Evolutionary conservation across 2,888 invertebrate genomes (phyloP).

Genomic region (Tachina lurida): DNA sequence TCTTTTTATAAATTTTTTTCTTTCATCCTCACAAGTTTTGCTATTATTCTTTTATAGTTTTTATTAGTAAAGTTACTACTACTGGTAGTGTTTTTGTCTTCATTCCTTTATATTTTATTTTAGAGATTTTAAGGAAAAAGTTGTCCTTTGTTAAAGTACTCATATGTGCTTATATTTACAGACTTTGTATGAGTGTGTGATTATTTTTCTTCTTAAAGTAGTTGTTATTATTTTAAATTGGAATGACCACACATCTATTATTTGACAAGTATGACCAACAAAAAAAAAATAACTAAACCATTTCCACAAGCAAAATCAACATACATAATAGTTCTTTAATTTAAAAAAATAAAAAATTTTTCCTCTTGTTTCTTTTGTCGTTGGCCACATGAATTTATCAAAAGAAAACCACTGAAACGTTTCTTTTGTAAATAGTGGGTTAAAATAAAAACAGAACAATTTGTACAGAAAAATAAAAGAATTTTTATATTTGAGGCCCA

Average conservation of each 20-base stretch:
- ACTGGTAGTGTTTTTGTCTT: not conserved
- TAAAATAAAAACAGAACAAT: not conserved
- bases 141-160: constrained; percentile 13
- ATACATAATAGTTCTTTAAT: constrained; percentile 57
- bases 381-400: constrained; percentile 1
- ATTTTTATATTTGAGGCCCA: not conserved
- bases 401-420: constrained; percentile 3
- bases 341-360: constrained; percentile 2
- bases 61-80: constrained; percentile 48
- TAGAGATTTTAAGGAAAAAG: not conserved
- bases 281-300: constrained; percentile 36
- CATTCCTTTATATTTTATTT: constrained; percentile 16
- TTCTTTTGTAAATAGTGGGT: not conserved
- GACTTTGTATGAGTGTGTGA: constrained; percentile 4
- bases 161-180: not conserved
- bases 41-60: constrained; percentile 39
- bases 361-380: not conserved
- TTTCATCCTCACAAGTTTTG: constrained; percentile 29
- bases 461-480: not conserved
- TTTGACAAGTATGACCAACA: constrained; percentile 59
- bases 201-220: constrained; percentile 10
- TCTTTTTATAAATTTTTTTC: not conserved
- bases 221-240: constrained; percentile 70
- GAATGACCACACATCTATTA: constrained; percentile 65
- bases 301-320: constrained; percentile 33